Evolutionary conservation across 2,888 invertebrate genomes (phyloP), one percentile per base, ranked within the genome.

Genomic region (Drosophila neotestacea): DNA sequence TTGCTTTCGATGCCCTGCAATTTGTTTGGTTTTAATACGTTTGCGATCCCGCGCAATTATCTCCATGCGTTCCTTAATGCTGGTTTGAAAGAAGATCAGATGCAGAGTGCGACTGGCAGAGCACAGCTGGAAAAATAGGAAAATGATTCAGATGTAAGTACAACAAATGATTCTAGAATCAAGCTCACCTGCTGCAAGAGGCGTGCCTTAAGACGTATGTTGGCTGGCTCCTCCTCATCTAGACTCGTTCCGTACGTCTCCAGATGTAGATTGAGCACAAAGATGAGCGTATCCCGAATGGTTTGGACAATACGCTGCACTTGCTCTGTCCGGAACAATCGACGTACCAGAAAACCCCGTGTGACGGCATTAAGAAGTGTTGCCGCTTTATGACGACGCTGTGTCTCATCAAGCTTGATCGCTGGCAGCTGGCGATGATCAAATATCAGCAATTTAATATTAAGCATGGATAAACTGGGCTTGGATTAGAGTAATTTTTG

Each of bases 271-370:
- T 90, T 91, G 13, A 92, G 77, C 59, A 92, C 92, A 79, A 92
- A 92, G 52, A 92, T 85, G 16, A 92, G 73, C 0, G 92, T 92
- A 54, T 92, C 92, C 42, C 86, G 89, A 63, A 92, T 92, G n/a
- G 92, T 92, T 64, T 91, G 90, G 0, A 92, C 96, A 16, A 97
- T 94, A 63, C 94, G 94, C 91, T 96, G 96, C 11, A 98, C 96
- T 81, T 96, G 95, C 84, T 96, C 96, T 0, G 98, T 97, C 82
- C 94, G 94, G 93, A 98, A 94, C 58, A 98, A 93, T 46, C 97
- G 94, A 52, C 98, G 94, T 27, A 96, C 95, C 60, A 98, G 93
- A 91, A 95, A 98, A 0, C 98, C 98, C 84, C 95, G 95, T 28
- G 94, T 94, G 81, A 93, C 93, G 7, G 96, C 96, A 77, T 95